These are phyloP conservation scores for Halcyon leucocephala DNA, from an alignment of 2,797 vertebrate species.

Conservation along the genomic window DNA sequence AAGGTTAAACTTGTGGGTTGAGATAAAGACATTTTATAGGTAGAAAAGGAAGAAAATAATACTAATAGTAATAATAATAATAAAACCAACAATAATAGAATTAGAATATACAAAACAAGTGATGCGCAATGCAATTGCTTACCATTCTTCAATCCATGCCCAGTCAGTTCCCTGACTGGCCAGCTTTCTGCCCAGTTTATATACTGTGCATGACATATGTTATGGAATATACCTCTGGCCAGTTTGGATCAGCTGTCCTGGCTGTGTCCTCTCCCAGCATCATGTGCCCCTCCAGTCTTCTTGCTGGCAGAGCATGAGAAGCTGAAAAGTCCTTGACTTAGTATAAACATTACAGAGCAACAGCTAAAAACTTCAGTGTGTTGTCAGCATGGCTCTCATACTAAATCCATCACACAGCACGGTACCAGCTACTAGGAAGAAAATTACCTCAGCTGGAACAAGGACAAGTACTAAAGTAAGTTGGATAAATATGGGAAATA, in stretches of 20 bases:
- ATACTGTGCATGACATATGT: background rate
- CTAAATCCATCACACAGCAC: background rate
- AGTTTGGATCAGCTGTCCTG: background rate
- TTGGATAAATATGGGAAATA: background rate
- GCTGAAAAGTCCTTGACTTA: background rate
- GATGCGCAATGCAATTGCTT: background rate
- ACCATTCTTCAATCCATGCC: background rate
- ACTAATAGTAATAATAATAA: background rate
- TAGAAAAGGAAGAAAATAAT: background rate
- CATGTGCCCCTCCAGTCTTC: background rate
- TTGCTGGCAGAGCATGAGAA: background rate
- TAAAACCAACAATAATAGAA: background rate
- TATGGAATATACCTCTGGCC: background rate
- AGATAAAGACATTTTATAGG: background rate
- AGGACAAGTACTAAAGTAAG: background rate
- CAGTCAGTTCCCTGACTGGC: background rate
- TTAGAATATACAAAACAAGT: background rate
- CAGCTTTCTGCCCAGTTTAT: background rate
- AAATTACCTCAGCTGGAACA: background rate
- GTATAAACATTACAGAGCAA: background rate
- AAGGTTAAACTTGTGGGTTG: background rate
- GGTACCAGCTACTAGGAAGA: background rate
- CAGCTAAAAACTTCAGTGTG: background rate
- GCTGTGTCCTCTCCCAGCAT: background rate
- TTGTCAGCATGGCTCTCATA: background rate